Conservation (phyloP, 2,113 vertebrate genomes). For the Eleginops maclovinus region DNA sequence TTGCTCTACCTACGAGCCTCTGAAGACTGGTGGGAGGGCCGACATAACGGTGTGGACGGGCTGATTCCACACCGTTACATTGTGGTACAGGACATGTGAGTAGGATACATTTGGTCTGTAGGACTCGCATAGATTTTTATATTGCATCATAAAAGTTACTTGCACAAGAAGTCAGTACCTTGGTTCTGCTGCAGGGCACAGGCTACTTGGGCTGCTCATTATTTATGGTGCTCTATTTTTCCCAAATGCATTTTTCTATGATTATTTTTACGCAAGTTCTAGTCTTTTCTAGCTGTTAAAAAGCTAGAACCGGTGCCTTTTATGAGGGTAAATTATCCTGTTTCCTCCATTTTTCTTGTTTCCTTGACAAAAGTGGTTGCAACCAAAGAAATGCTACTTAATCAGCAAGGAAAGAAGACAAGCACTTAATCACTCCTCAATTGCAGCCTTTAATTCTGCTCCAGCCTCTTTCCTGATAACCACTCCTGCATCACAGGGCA, state of each 20-base stretch:
- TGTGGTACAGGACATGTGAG: constrained; percentile 96
- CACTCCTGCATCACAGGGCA: not conserved
- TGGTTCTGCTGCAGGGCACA: not conserved
- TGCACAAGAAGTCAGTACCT: not conserved
- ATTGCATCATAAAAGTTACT: not conserved
- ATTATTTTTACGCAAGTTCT: not conserved
- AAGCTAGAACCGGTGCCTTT: constrained; percentile 8
- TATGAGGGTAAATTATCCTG: no score
- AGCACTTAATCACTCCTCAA: not conserved
- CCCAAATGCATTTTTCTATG: constrained; percentile 20
- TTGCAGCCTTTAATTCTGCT: constrained; percentile 20
- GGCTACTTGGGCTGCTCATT: constrained; percentile 13
- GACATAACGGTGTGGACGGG: constrained; percentile 94
- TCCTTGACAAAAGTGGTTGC: not conserved
- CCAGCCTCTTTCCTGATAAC: not conserved
- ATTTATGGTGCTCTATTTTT: constrained; percentile 25
- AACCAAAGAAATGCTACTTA: not conserved
- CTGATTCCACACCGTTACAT: constrained; percentile 98
- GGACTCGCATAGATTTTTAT: not conserved
- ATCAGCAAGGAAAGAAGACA: not conserved
- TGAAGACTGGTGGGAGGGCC: constrained; percentile 97
- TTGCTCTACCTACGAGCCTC: constrained; percentile 94
- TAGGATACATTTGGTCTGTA: not conserved
- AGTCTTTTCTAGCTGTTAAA: not conserved
- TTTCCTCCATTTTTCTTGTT: not conserved